phyloP scores from a whole-genome alignment of 2,797 vertebrate genomes.

The Gambusia yucatana region DNA sequence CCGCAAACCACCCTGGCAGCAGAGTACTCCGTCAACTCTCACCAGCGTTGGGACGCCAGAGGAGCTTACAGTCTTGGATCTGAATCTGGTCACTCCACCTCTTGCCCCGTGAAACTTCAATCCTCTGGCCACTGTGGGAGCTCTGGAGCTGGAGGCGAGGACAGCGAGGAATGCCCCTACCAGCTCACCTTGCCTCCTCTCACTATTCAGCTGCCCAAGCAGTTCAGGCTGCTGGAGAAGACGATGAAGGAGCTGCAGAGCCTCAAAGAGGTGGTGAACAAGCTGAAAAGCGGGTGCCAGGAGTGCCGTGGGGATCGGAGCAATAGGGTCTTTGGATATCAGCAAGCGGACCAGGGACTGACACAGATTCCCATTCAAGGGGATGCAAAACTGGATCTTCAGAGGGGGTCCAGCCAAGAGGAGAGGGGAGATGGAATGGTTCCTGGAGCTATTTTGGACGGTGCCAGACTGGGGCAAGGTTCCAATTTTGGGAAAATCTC shows the following conservation, averaged over 20 bases:
- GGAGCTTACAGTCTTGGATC: slow-evolving; percentile 63
- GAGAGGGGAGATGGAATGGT: slow-evolving; percentile 61
- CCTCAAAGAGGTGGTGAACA: slow-evolving; percentile 90
- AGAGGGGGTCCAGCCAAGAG: slow-evolving; percentile 61
- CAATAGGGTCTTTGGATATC: slow-evolving; percentile 63
- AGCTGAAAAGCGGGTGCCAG: slow-evolving; percentile 88
- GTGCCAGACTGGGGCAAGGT: slow-evolving; percentile 44
- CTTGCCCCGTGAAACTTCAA: slow-evolving; percentile 87
- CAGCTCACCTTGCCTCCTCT: slow-evolving; percentile 90
- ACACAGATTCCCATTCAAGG: slow-evolving; percentile 72
- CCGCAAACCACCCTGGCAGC: slow-evolving; percentile 45
- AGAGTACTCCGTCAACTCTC: slow-evolving; percentile 57
- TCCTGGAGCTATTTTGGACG: slow-evolving; percentile 47
- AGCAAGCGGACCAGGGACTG: slow-evolving; percentile 85
- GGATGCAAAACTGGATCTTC: slow-evolving; percentile 55
- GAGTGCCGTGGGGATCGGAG: slow-evolving; percentile 83
- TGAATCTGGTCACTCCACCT: slow-evolving; percentile 66
- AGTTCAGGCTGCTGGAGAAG: slow-evolving; percentile 89
- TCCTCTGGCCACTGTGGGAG: slow-evolving; percentile 83
- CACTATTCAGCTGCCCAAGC: slow-evolving; percentile 91
- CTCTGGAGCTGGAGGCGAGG: slow-evolving; percentile 66
- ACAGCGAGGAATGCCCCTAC: slow-evolving; percentile 87
- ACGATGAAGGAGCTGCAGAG: slow-evolving; percentile 90
- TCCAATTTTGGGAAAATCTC: slow-evolving; percentile 56
- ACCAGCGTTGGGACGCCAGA: slow-evolving; percentile 70